These are phyloP conservation scores for Abrostola triplasia DNA, from an alignment of 2,888 invertebrate genomes.

Conservation along the genomic window DNA sequence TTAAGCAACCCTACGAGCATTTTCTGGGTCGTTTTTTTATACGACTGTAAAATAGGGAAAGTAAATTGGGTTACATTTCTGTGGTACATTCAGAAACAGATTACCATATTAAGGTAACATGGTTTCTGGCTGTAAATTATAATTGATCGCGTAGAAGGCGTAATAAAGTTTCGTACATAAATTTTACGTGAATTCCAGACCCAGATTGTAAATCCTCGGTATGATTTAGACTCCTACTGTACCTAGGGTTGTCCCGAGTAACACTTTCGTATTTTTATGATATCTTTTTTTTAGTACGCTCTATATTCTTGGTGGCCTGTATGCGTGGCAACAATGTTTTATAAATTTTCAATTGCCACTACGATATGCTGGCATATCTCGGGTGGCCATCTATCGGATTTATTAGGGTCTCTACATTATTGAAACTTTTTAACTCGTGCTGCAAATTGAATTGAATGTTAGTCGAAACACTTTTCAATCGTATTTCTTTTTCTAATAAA, in stretches of 20 bases:
- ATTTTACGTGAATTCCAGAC: constrained; percentile 31
- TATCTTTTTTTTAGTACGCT: constrained; percentile 31
- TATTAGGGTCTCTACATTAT: constrained; percentile 41
- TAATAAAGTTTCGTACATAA: constrained; percentile 28
- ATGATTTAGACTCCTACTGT: constrained; percentile 34
- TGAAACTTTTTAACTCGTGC: constrained; percentile 7
- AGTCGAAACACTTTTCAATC: not conserved
- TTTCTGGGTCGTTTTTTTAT: not conserved
- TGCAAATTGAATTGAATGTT: not conserved
- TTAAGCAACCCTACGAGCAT: not conserved
- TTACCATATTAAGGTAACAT: constrained; percentile 1
- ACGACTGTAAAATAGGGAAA: not conserved
- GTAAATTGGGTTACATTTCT: constrained; percentile 1
- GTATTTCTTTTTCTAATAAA: no score
- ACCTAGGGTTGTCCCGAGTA: constrained; percentile 13
- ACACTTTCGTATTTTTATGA: constrained; percentile 35
- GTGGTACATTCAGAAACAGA: not conserved
- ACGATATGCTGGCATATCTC: constrained; percentile 36
- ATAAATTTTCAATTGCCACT: constrained; percentile 42
- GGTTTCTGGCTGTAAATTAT: constrained; percentile 23
- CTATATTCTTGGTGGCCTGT: constrained; percentile 20
- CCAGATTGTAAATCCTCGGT: constrained; percentile 39
- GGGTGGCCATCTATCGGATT: constrained; percentile 43
- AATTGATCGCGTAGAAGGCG: constrained; percentile 34
- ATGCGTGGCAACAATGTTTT: constrained; percentile 39